A percentile compares a stretch with the other conserved stretches of the same genome.
phyloP scores from a whole-genome alignment of 2,797 vertebrate genomes.

The Sebastes aleutianus region DNA sequence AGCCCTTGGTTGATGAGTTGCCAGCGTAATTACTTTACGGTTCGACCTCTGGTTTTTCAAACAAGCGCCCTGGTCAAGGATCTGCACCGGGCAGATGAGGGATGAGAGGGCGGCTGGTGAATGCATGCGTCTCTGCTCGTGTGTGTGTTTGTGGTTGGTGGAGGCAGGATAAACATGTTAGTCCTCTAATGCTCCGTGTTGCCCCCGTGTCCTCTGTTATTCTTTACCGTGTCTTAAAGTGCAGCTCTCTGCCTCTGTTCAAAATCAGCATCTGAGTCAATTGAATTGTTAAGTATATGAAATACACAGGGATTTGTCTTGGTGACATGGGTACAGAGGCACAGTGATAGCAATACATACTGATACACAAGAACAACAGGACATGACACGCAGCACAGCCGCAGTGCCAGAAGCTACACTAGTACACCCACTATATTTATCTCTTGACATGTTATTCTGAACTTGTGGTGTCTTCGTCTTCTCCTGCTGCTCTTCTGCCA shows the following conservation, averaged over 20 bases:
- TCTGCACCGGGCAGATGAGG: constrained; percentile 62
- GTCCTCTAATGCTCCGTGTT: constrained; percentile 22
- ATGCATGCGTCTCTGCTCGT: constrained; percentile 6
- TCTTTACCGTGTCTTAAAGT: neutral
- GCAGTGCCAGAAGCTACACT: neutral
- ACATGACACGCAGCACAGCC: neutral
- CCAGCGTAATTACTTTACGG: constrained; percentile 76
- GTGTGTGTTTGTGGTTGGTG: constrained; percentile 20
- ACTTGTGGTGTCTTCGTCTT: neutral
- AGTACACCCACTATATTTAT: constrained; percentile 5
- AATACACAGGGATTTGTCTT: constrained; percentile 27
- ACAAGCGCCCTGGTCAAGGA: constrained; percentile 76
- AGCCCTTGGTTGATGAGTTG: constrained; percentile 77
- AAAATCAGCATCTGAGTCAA: constrained; percentile 16
- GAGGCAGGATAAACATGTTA: constrained; percentile 50
- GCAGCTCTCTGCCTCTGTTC: constrained; percentile 7
- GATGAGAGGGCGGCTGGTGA: constrained; percentile 46
- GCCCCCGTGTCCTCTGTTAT: constrained; percentile 26
- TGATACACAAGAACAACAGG: constrained; percentile 15
- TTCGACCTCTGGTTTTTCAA: constrained; percentile 78
- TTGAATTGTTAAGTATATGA: constrained; percentile 19
- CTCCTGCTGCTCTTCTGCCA: neutral
- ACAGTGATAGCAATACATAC: neutral
- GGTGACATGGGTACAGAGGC: constrained; percentile 4
- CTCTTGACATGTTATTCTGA: neutral